Base-by-base conservation (phyloP, 2,113 vertebrate genomes). In the Vicugna pacos region DNA sequence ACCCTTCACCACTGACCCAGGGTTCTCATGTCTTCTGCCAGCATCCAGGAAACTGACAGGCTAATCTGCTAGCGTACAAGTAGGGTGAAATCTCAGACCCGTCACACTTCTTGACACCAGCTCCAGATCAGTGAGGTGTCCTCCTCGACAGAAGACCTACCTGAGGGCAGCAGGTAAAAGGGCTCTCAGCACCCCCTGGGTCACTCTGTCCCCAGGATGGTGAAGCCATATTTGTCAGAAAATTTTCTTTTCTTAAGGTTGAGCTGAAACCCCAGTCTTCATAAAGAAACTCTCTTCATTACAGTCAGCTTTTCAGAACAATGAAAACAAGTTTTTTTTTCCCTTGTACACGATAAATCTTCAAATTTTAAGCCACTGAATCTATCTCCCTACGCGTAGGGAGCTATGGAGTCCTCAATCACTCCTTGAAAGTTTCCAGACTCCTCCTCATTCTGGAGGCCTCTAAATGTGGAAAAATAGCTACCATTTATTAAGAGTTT, bases 161-260 rank as follows among this genome's bases (percentile, higher is more conserved):
- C 16, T 48, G 32, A 8, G 62, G 60, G 12, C 13, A n/a, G 30
- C 24, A 65, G 9, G 4, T 26, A n/a, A 60, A 42, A 58, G 17
- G 28, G n/a, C 24, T 48, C 28, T 48, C 16, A 0, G 2, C 13
- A 15, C 1, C 1, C 52, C 67, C 2, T 35, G 2, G 12, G 22
- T 20, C 62, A 82, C 52, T 32, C 52, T 16, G 24, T 26, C 22
- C 38, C 54, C 48, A 79, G 11, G 0, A 14, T 19, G 28, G 3
- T 16, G 62, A 80, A 56, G 22, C 19, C n/a, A 35, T 2, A 0
- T 54, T 58, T 52, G 10, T 70, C 32, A 72, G 10, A 52, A 81
- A 20, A 13, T 26, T 0, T 24, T 52, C 56, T 56, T 80, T 77
- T 48, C 85, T 86, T 32, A 81, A 35, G 30, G 15, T 20, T 77